phyloP scores from a whole-genome alignment of 2,797 vertebrate species.

The Picus viridis region DNA sequence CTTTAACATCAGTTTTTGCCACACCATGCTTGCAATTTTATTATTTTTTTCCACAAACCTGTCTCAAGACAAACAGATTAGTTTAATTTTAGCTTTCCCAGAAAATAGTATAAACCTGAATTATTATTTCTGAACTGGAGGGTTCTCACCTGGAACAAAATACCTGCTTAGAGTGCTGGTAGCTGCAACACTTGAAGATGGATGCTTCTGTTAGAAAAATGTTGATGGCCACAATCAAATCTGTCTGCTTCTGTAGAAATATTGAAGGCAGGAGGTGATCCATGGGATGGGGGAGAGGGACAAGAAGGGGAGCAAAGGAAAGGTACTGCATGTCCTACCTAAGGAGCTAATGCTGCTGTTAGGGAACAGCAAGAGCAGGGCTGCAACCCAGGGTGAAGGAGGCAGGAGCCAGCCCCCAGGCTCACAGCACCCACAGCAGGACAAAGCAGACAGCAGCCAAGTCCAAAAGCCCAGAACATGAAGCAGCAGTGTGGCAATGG shows the following conservation, averaged over 20 bases:
- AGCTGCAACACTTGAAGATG: not conserved
- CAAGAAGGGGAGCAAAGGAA: not conserved
- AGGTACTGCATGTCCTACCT: not conserved
- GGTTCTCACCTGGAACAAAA: not conserved
- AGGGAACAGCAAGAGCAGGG: not conserved
- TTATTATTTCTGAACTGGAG: not conserved
- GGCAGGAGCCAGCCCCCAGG: not conserved
- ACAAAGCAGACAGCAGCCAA: accelerated
- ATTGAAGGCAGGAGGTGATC: not conserved
- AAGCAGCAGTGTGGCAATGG: accelerated
- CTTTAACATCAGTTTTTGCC: not conserved
- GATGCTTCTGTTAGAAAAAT: not conserved
- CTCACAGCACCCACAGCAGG: not conserved
- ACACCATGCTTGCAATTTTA: not conserved
- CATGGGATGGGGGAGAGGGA: accelerated
- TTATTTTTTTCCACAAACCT: not conserved
- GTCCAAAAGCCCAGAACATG: not conserved
- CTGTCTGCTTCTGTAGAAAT: too few species aligned
- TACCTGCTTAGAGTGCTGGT: not conserved
- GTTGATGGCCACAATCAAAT: not conserved
- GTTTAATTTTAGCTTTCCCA: not conserved
- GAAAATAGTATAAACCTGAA: not conserved
- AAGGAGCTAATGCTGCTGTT: not conserved
- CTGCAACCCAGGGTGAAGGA: not conserved
- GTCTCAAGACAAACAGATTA: not conserved